Evolutionary conservation across 2,888 invertebrate genomes (phyloP), one percentile per base, ranked within the genome.

Genomic region (Drosophila gaucha): DNA sequence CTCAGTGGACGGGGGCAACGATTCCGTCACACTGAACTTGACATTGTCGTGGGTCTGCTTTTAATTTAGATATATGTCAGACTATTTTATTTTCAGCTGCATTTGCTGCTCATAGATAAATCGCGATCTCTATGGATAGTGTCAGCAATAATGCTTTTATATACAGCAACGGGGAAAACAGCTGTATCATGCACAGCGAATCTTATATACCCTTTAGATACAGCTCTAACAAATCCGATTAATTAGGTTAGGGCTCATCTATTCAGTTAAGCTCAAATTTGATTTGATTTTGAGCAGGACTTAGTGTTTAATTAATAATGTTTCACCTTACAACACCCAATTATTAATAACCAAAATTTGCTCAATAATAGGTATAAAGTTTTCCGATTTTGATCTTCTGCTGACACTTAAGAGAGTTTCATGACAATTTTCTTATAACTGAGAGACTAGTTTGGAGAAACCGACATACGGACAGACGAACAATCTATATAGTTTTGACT

Each of bases 21-120:
- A 58, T 67, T 80, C 54, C 50, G 62, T 66, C 70, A 60, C 80
- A 80, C 78, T 89, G 89, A 89, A 89, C 90, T 89, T 89, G 90
- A 89, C 89, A 86, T 87, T 89, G 86, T 49, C 31, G 38, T 47
- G 59, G 67, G 74, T 70, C 67, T 80, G 78, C 56, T 67, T 69
- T 74, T 75, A 74, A 77, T 86, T 82, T 84, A 78, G 60, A 85
- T 64, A 80, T 78, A 80, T 78, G 79, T 69, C 79, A 72, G 59
- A 57, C 74, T 86, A 78, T 84, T 86, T 78, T 86, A 78, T 84
- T 86, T 78, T 64, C 52, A 80, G 71, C 28, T 67, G 56, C 74
- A 70, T 57, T 59, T 41, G 36, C 30, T 31, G 54, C 41, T 41
- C 41, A 63, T 36, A 49, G 56, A 55, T 62, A 49, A 55, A 51